A percentile compares a stretch with the other conserved stretches of the same genome.
Evolutionary conservation across 1,140 invertebrate species (phyloP).

Genomic region (Halesus radiatus): DNA sequence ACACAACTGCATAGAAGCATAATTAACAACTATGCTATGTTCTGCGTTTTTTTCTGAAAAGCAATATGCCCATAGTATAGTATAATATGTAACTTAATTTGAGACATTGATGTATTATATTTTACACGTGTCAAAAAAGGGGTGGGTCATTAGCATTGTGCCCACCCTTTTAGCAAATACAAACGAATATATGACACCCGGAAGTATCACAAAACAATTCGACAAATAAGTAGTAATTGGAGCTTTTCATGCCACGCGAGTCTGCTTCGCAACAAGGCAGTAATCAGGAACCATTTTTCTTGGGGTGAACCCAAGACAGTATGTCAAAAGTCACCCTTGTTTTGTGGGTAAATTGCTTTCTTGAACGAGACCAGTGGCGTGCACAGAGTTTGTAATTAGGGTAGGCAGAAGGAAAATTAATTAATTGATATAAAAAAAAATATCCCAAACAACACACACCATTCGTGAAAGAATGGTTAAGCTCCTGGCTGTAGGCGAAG

Average conservation of each 20-base stretch:
- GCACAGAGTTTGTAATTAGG: neutral
- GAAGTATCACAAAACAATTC: conserved; percentile 3
- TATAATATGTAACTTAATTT: no score
- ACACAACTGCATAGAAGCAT: no score
- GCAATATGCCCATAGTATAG: no score
- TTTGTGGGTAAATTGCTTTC: conserved; percentile 8
- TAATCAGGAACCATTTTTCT: conserved; percentile 35
- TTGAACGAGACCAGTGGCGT: neutral
- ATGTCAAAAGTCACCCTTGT: conserved; percentile 35
- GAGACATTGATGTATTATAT: no score
- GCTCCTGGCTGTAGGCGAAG: no score
- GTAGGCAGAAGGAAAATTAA: no score
- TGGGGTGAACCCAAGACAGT: conserved; percentile 23
- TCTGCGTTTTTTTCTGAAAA: no score
- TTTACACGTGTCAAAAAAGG: neutral
- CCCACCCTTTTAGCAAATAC: neutral
- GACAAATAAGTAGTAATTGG: conserved; percentile 2
- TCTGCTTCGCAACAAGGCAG: conserved; percentile 1
- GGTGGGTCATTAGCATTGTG: neutral
- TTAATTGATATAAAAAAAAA: no score
- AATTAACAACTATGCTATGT: no score
- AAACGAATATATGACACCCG: neutral
- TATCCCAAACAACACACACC: no score
- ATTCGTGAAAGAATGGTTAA: no score
- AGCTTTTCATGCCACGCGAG: conserved; percentile 5